Evolutionary conservation across 1,140 invertebrate genomes (phyloP), one percentile per base, ranked within the genome.

Genomic region (Drosophila sechellia): DNA sequence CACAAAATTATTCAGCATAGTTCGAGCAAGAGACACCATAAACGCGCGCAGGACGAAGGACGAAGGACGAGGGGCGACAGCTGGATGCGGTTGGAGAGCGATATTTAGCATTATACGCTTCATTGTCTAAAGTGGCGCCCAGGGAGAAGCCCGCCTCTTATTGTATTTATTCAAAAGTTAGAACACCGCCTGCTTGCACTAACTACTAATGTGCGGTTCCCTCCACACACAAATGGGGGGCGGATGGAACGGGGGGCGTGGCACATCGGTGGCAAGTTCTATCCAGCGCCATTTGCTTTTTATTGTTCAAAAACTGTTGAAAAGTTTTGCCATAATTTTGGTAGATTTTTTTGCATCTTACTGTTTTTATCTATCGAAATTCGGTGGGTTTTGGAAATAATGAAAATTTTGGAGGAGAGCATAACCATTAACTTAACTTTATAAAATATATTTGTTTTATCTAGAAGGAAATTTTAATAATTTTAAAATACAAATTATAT

Each of bases 31-130:
- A 66, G 72, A 46, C 58, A 55, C 45, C 39, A 27, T 68, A 49
- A 68, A 43, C 20, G 27, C 31, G 31, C 6, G 31, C 31, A 31
- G 35, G 5, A 4, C 3, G 49, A 4, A 31, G 35, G 5, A 4
- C 3, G 49, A 4, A 25, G 59, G 31, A 40, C 31, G 34, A 6
- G 37, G 35, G 35, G 73, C 71, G 50, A 56, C 71, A 74, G 77
- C 77, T 86, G 78, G 57, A 60, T 86, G 79, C 66, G 79, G 79
- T 66, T 89, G 79, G 76, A 76, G 84, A 76, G 56, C 80, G 75
- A 87, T 89, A 87, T 87, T 87, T 83, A 77, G 84, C 79, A 89
- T 87, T 87, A 87, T 86, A 87, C 84, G 84, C 79, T 87, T 89
- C 84, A 87, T 87, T 87, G 84, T 87, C 84, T 87, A 87, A 87